Evolutionary conservation across 2,797 vertebrate genomes (phyloP), one percentile per base, ranked within the genome.

Genomic region (Poecilia gillii): DNA sequence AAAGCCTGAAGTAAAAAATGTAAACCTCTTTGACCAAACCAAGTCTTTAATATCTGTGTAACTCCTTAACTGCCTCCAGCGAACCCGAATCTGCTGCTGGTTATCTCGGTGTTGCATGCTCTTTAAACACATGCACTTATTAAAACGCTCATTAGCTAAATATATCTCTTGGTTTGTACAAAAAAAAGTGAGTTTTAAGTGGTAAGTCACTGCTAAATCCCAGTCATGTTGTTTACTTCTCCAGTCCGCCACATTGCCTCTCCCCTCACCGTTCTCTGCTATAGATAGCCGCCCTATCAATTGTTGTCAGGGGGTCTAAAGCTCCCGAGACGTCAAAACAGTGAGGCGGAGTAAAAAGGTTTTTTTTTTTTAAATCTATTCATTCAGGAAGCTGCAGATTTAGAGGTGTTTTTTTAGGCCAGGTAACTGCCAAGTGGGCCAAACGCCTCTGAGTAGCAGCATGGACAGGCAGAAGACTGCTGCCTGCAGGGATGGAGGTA

Each of bases 261-360:
- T 45, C 66, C 41, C 68, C n/a, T 45, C 23, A 6, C 66, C 39
- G 6, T 6, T 70, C 41, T 45, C 39, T 71, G 68, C 68, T 71
- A 94, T 91, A 94, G 88, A 94, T 94, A 93, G 93, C 83, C 71
- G 75, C 87, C 89, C 86, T 87, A 94, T 95, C 92, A 92, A 91
- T 94, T 94, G 92, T 92, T 93, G 92, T 94, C 92, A 93, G 89
- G 86, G 46, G 83, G 86, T 80, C 85, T 78, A 77, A 88, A 85
- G 79, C 93, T 90, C 88, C 84, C 49, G 89, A 89, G 91, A 94
- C 76, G 33, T 80, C 62, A 51, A 31, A 81, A 82, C 83, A 87
- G 83, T 76, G 47, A 82, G 73, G 71, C 84, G 68, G 2, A 71
- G 84, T 86, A 91, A 78, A 92, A 88, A 53, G 86, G 87, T 72